These are phyloP conservation scores for Muscidifurax raptorellus DNA, from an alignment of 1,140 invertebrate genomes.

Conservation along the genomic window DNA sequence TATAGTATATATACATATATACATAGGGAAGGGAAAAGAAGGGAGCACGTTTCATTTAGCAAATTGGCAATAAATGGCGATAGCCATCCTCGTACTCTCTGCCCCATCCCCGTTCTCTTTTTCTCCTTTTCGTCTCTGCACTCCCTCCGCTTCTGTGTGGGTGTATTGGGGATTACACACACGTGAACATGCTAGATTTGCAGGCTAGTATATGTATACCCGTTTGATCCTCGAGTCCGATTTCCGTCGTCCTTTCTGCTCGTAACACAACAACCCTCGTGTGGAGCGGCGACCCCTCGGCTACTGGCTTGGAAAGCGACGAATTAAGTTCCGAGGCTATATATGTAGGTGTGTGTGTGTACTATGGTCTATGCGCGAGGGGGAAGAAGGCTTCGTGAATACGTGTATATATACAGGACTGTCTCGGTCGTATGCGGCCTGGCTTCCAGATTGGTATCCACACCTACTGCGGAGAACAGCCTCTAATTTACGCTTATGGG, in stretches of 20 bases:
- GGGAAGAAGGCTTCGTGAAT: neutral
- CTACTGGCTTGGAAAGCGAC: conserved; percentile 50
- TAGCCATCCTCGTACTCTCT: conserved; percentile 67
- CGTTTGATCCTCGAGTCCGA: conserved; percentile 44
- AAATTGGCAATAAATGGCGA: conserved; percentile 76
- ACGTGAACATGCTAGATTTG: conserved; percentile 26
- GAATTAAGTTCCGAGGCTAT: conserved; percentile 71
- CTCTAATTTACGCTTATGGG: conserved; percentile 50
- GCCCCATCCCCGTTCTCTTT: neutral
- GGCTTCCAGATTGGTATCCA: conserved; percentile 68
- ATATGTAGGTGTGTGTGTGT: conserved; percentile 57
- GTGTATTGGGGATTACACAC: conserved; percentile 54
- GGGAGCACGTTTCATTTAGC: conserved; percentile 73
- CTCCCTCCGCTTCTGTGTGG: neutral
- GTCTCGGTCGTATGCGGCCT: conserved; percentile 52
- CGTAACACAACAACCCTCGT: conserved; percentile 37
- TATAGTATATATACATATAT: neutral
- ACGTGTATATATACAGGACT: too few species aligned
- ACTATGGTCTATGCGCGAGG: conserved; percentile 58
- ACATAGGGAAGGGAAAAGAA: conserved; percentile 27
- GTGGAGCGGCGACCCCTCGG: conserved; percentile 6
- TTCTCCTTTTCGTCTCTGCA: neutral
- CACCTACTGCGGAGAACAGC: conserved; percentile 52
- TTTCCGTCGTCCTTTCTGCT: conserved; percentile 50
- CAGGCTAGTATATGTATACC: neutral